These are phyloP conservation scores for Vidua macroura DNA, from an alignment of 2,113 vertebrate genomes.

Conservation along the genomic window DNA sequence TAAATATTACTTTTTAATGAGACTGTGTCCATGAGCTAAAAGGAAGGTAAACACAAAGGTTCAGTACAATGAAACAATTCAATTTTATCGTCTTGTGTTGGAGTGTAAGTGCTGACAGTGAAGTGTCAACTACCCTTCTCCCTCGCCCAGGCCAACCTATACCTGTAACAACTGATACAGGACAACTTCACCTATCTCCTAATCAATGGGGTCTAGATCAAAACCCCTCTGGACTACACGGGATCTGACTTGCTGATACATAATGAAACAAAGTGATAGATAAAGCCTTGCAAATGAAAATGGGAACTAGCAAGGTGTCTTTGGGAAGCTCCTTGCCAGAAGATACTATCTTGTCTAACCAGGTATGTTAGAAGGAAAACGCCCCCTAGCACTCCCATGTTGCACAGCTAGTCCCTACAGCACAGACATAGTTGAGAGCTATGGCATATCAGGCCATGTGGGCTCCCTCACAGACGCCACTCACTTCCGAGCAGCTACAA, in stretches of 20 bases:
- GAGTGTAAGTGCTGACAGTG: neutral
- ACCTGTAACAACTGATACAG: neutral
- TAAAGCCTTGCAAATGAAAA: slow-evolving; percentile 8
- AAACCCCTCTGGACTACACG: neutral
- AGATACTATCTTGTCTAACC: neutral
- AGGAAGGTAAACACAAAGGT: neutral
- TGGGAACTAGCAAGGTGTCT: neutral
- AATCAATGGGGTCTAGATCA: neutral
- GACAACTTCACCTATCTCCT: neutral
- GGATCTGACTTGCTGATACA: neutral
- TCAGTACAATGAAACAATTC: neutral
- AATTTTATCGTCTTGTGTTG: neutral
- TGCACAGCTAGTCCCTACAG: neutral
- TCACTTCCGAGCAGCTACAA: neutral
- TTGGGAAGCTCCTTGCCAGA: neutral
- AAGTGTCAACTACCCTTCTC: neutral
- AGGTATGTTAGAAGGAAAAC: neutral
- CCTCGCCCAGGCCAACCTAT: neutral
- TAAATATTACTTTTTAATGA: neutral
- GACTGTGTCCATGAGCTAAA: neutral
- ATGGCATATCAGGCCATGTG: fast-evolving
- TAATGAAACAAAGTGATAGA: neutral
- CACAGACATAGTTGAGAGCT: neutral
- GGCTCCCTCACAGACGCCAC: neutral
- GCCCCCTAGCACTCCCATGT: neutral